These are phyloP conservation scores for Lasaia peninsularis DNA, from an alignment of 1,140 invertebrate species.

Conservation along the genomic window DNA sequence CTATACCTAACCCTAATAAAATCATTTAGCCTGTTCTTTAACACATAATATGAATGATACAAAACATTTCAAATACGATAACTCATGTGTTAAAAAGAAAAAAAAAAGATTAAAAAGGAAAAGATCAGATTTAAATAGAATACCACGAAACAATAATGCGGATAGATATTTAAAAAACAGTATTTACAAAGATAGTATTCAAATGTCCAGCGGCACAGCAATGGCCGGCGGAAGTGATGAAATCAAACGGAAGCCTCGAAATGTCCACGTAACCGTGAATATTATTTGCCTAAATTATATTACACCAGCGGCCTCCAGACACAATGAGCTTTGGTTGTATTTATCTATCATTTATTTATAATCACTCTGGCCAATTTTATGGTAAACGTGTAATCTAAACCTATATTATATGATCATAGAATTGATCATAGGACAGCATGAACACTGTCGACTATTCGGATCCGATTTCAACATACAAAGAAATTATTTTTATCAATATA, in stretches of 20 bases:
- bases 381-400: not conserved
- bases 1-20: no score
- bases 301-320: not conserved
- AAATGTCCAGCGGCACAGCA: slow-evolving; percentile 9
- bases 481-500: no score
- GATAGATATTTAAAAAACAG: slow-evolving; percentile 16
- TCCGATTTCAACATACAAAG: no score
- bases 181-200: slow-evolving; percentile 12
- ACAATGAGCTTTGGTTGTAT: slow-evolving; percentile 1
- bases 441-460: no score
- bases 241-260: slow-evolving; percentile 46
- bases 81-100: no score
- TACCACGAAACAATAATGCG: not conserved
- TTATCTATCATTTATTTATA: slow-evolving; percentile 13
- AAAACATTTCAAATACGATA: no score
- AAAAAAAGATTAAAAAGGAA: no score
- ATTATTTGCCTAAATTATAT: slow-evolving; percentile 9
- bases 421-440: no score
- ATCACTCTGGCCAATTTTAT: slow-evolving; percentile 13
- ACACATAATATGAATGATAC: no score
- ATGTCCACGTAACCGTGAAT: slow-evolving; percentile 40
- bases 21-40: no score
- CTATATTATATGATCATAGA: no score
- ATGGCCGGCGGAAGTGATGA: slow-evolving; percentile 42
- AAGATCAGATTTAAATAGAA: no score